Percentiles rank a stretch among this genome's conserved stretches.
Conservation (phyloP, 2,113 vertebrate species). For the Ictalurus punctatus region DNA sequence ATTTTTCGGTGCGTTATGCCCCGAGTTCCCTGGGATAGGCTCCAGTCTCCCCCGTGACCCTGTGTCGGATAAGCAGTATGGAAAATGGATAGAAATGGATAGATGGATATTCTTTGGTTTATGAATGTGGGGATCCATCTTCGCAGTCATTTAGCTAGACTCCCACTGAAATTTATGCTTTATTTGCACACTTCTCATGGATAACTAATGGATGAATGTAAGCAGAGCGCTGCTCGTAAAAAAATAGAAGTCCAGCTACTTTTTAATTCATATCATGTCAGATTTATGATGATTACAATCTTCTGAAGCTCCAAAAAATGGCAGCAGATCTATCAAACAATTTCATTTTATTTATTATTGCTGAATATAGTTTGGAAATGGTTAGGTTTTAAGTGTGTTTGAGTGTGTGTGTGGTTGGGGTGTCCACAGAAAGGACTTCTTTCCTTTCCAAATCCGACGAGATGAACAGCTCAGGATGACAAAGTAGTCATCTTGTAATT, state of each 20-base stretch:
- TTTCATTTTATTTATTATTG: not conserved
- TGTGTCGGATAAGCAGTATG: too few species aligned
- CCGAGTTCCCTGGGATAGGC: too few species aligned
- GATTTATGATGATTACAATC: not conserved
- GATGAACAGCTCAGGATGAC: not conserved
- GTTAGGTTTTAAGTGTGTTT: not conserved
- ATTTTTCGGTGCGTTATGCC: not conserved
- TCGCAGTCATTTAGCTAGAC: not conserved
- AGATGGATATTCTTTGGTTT: not conserved
- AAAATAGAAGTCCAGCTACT: not conserved
- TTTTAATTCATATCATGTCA: not conserved
- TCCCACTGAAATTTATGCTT: not conserved
- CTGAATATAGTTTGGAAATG: not conserved
- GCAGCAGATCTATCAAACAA: not conserved
- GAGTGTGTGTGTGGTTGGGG: not conserved
- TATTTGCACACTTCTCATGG: not conserved
- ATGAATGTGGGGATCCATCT: not conserved
- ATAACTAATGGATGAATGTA: not conserved
- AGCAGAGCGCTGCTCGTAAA: not conserved
- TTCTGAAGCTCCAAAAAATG: not conserved
- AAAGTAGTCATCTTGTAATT: constrained; percentile 2
- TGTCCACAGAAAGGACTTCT: not conserved
- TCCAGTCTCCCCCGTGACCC: too few species aligned
- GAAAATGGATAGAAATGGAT: too few species aligned
- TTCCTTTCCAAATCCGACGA: not conserved